These are phyloP conservation scores for Eupithecia exiguata DNA, from an alignment of 2,888 invertebrate species.

Conservation along the genomic window DNA sequence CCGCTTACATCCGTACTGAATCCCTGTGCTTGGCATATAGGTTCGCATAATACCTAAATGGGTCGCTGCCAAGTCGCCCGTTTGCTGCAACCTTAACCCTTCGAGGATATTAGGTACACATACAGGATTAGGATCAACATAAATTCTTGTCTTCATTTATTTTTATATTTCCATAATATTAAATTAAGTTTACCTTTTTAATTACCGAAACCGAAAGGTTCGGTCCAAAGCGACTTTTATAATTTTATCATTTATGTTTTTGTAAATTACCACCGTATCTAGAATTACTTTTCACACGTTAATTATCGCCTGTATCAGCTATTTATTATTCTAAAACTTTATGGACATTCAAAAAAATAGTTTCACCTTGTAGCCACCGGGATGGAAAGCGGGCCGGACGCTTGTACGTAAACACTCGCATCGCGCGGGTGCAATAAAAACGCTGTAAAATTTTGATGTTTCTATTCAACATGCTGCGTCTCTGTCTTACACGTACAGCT, in stretches of 20 bases:
- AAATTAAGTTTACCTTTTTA: constrained; percentile 44
- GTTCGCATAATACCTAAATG: neutral
- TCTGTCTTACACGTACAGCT: constrained; percentile 45
- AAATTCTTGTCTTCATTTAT: constrained; percentile 58
- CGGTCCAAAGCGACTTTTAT: neutral
- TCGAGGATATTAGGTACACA: constrained; percentile 18
- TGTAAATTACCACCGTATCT: constrained; percentile 29
- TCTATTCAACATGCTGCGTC: constrained; percentile 73
- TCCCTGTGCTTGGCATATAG: too few species aligned
- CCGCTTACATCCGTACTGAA: too few species aligned
- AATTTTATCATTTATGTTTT: constrained; percentile 24
- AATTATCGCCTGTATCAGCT: constrained; percentile 44
- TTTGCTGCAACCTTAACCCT: constrained; percentile 1
- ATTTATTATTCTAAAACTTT: constrained; percentile 44
- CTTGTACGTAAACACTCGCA: constrained; percentile 73
- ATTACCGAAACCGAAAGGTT: constrained; percentile 34
- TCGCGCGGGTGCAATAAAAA: constrained; percentile 80
- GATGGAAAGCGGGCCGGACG: constrained; percentile 70
- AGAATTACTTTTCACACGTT: constrained; percentile 43
- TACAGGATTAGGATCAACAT: constrained; percentile 57
- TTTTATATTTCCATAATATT: constrained; percentile 41
- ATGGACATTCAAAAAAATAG: constrained; percentile 49
- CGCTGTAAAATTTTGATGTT: constrained; percentile 84
- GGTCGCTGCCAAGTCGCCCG: neutral
- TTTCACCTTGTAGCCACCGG: constrained; percentile 57